Base-by-base conservation (phyloP, 2,888 invertebrate genomes). In the Dryomyza anilis region DNA sequence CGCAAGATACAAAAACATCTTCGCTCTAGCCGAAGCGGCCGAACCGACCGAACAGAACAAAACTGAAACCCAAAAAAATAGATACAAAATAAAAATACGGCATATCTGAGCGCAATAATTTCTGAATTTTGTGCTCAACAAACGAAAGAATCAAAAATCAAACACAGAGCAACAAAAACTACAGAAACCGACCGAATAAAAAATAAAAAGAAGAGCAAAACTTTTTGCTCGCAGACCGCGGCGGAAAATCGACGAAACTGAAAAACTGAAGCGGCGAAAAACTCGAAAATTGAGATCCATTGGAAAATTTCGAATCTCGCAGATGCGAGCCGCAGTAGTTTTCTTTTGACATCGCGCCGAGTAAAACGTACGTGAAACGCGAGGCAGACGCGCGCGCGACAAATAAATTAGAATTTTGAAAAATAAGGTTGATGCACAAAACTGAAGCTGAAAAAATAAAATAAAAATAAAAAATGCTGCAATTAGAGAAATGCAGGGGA, bases 321-420 rank as follows among this genome's bases (percentile, higher is more conserved):
- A 16, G 36, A 21, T 48, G 48, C 60, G 53, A 67, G 65, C 67
- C 65, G 43, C 60, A 55, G 70, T 74, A 78, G 79, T 79, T 76
- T 78, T 74, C 71, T 75, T 77, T 77, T 78, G 80, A 78, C 79
- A 78, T 77, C 79, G 78, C 79, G 79, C 73, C 78, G 78, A 74
- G 79, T 68, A 71, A 50, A 65, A 65, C 65, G 65, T 53, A 59
- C 48, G n/a, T n/a, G n/a, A 19, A 43, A 55, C 39, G 55, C 10
- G 16, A 55, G 33, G 23, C 36, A 36, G 21, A 64, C 52, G 43
- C 67, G 64, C 57, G 43, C 62, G 52, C 57, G 53, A 52, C 61
- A 62, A 8, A 43, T 57, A 27, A 14, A 55, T 53, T 30, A n/a
- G n/a, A n/a, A n/a, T n/a, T n/a, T n/a, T n/a, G n/a, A n/a, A n/a